These are phyloP conservation scores for Pseudopipra pipra DNA, from an alignment of 2,113 vertebrate species.

Conservation along the genomic window DNA sequence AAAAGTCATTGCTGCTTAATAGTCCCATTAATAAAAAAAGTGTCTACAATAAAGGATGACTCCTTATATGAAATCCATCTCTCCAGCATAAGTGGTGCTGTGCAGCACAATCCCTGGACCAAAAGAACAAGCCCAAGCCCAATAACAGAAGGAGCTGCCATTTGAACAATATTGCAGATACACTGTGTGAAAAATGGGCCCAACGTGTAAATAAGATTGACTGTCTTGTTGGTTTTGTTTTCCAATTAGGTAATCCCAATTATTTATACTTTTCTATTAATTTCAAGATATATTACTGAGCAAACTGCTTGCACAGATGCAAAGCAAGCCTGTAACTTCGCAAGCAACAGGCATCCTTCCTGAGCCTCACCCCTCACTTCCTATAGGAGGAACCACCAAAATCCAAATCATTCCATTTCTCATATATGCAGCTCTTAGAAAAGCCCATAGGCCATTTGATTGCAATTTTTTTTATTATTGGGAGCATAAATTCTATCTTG, in stretches of 20 bases:
- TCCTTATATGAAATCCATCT: not conserved
- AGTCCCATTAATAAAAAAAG: not conserved
- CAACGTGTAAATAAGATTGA: not conserved
- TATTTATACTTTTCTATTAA: not conserved
- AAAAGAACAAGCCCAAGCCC: not conserved
- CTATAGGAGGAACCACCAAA: not conserved
- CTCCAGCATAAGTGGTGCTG: not conserved
- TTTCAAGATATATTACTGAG: not conserved
- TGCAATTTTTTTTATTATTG: not conserved
- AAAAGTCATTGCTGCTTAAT: not conserved
- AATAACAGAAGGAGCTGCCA: fast-evolving
- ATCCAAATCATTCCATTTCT: not conserved
- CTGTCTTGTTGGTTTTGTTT: not conserved
- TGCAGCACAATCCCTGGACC: not conserved
- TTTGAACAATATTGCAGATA: not conserved
- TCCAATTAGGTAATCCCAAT: not conserved
- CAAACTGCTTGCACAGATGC: not conserved
- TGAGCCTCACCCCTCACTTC: not conserved
- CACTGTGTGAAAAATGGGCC: not conserved
- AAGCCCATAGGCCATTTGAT: not conserved
- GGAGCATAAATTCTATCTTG: not conserved
- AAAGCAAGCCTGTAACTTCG: not conserved
- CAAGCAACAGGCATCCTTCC: not conserved
- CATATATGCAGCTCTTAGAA: not conserved
- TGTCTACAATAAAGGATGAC: not conserved